Evolutionary conservation across 2,888 invertebrate genomes (phyloP).

Genomic region (Sesia apiformis): DNA sequence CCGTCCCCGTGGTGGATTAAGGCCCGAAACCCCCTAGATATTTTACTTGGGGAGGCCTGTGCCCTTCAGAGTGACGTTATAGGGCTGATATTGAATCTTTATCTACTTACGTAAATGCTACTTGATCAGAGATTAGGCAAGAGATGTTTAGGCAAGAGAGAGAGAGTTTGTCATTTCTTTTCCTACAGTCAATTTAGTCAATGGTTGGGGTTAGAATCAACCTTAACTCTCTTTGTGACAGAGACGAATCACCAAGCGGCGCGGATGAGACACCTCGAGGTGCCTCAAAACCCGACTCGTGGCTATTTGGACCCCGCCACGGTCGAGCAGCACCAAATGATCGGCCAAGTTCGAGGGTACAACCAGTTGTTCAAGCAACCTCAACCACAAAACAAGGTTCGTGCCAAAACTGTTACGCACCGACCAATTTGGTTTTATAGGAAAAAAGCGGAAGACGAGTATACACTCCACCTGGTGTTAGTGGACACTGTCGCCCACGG

Average conservation of each 20-base stretch:
- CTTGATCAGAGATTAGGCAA: neutral
- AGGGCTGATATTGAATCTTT: too few species aligned
- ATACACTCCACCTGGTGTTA: too few species aligned
- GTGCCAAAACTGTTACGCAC: too few species aligned
- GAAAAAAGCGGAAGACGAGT: too few species aligned
- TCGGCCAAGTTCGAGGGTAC: constrained; percentile 40
- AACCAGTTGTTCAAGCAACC: constrained; percentile 25
- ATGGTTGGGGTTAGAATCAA: constrained; percentile 15
- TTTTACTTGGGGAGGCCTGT: too few species aligned
- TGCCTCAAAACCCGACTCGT: constrained; percentile 32
- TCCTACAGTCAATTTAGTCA: too few species aligned
- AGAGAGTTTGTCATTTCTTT: neutral
- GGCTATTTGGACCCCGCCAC: constrained; percentile 48
- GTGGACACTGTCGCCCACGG: too few species aligned
- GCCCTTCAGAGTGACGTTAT: too few species aligned
- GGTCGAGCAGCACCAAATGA: constrained; percentile 51
- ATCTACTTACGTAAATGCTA: too few species aligned
- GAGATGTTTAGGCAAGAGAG: neutral
- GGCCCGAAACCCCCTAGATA: too few species aligned
- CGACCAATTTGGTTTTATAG: too few species aligned
- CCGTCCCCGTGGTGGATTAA: too few species aligned
- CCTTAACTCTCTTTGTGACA: constrained; percentile 36
- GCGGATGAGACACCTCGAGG: constrained; percentile 34
- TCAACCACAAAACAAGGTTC: constrained; percentile 1
- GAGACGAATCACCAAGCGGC: constrained; percentile 40